A percentile compares a stretch with the other conserved stretches of the same genome.
Evolutionary conservation across 2,888 invertebrate genomes (phyloP).

Genomic region (Meganola albula): DNA sequence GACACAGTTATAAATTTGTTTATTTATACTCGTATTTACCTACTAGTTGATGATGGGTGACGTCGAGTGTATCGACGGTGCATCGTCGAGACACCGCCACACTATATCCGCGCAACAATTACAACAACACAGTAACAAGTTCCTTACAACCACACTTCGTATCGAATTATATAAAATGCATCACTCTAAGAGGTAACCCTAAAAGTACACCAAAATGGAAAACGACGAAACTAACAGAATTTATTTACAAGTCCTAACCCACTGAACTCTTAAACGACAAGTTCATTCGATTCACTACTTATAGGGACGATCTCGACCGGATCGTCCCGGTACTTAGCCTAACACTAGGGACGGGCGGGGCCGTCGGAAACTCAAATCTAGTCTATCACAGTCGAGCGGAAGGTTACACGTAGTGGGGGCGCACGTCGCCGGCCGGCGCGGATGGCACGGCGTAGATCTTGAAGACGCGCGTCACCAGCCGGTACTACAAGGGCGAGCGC

Average conservation of each 20-base stretch:
- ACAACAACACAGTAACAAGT: conserved; percentile 59
- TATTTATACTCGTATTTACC: conserved; percentile 15
- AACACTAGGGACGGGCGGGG: conserved; percentile 52
- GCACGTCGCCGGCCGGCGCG: conserved; percentile 31
- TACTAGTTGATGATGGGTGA: conserved; percentile 17
- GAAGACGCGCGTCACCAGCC: conserved; percentile 70
- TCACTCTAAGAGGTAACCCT: conserved; percentile 64
- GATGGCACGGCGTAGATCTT: conserved; percentile 67
- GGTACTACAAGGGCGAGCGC: conserved; percentile 63
- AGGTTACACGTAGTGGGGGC: conserved; percentile 63
- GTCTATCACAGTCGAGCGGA: conserved; percentile 76
- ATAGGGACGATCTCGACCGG: conserved; percentile 36
- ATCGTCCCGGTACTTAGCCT: conserved; percentile 48
- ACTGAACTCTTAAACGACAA: conserved; percentile 56
- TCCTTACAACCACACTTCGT: conserved; percentile 50
- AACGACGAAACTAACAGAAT: conserved; percentile 56
- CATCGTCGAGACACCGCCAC: conserved; percentile 33
- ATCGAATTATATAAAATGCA: conserved; percentile 69
- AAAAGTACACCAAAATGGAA: conserved; percentile 73
- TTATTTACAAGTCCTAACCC: conserved; percentile 66
- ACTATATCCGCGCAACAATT: conserved; percentile 49
- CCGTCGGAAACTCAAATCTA: conserved; percentile 62
- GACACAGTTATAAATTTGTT: conserved; percentile 19
- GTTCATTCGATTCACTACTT: conserved; percentile 45
- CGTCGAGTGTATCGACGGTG: conserved; percentile 19